These are phyloP conservation scores for Aleadryas rufinucha DNA, from an alignment of 2,113 vertebrate species.

Conservation along the genomic window DNA sequence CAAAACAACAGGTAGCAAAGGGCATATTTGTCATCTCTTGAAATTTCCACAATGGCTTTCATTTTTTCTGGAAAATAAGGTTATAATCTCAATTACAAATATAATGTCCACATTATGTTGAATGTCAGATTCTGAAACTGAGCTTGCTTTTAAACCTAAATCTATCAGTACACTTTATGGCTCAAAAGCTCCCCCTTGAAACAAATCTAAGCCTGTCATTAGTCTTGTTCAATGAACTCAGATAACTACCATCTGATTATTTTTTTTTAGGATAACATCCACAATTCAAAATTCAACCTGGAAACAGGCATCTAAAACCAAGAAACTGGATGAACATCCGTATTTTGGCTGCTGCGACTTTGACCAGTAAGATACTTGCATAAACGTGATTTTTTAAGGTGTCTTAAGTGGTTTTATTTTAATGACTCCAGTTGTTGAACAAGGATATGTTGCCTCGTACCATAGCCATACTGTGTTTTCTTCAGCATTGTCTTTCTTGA, in stretches of 20 bases:
- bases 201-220: not conserved
- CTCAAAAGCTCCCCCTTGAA: not conserved
- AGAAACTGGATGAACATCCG: not conserved
- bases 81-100: not conserved
- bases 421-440: not conserved
- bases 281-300: not conserved
- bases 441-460: not conserved
- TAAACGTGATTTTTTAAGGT: not conserved
- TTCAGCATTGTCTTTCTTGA: not conserved
- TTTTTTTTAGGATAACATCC: not conserved
- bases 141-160: not conserved
- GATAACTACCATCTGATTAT: not conserved
- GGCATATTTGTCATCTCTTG: not conserved
- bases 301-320: not conserved
- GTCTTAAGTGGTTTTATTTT: not conserved
- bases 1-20: not conserved
- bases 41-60: not conserved
- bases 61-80: not conserved
- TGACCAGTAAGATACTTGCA: not conserved
- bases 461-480: not conserved
- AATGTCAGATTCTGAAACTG: not conserved
- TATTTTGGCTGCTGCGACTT: not conserved
- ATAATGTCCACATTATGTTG: not conserved
- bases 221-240: not conserved
- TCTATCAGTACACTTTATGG: not conserved